Conservation (phyloP, 2,113 vertebrate genomes). For the Drymodes brunneopygia region DNA sequence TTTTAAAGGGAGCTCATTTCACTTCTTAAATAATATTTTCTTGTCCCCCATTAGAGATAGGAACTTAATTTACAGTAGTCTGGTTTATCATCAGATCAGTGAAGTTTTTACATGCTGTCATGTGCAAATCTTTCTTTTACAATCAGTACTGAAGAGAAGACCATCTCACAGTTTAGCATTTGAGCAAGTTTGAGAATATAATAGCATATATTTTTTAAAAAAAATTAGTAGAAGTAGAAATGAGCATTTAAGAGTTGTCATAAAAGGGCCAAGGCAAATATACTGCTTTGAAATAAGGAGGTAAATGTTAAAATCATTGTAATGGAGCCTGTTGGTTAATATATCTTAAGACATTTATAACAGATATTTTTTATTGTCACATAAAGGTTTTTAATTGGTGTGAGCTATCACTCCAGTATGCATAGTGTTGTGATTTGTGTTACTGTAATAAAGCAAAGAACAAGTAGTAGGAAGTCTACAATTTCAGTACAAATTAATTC, state of each 20-base stretch:
- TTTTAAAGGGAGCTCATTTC: neutral
- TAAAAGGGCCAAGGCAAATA: neutral
- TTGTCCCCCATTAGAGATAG: neutral
- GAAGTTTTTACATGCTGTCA: neutral
- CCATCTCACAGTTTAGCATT: neutral
- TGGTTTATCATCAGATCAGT: neutral
- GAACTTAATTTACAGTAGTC: neutral
- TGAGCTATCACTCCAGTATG: neutral
- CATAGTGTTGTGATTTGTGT: neutral
- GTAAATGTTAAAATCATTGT: neutral
- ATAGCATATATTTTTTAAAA: neutral
- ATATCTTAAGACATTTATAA: neutral
- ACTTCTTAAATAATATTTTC: neutral
- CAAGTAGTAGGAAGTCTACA: neutral
- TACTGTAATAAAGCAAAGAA: neutral
- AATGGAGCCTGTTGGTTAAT: neutral
- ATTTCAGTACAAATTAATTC: neutral
- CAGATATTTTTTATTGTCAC: neutral
- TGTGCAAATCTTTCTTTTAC: neutral
- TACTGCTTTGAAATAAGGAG: neutral
- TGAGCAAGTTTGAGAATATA: neutral
- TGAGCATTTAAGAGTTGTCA: neutral
- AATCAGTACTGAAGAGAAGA: neutral
- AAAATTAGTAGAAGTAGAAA: neutral
- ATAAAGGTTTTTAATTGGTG: neutral